Conservation (phyloP, 2,888 invertebrate genomes). For the Neoascia interrupta region DNA sequence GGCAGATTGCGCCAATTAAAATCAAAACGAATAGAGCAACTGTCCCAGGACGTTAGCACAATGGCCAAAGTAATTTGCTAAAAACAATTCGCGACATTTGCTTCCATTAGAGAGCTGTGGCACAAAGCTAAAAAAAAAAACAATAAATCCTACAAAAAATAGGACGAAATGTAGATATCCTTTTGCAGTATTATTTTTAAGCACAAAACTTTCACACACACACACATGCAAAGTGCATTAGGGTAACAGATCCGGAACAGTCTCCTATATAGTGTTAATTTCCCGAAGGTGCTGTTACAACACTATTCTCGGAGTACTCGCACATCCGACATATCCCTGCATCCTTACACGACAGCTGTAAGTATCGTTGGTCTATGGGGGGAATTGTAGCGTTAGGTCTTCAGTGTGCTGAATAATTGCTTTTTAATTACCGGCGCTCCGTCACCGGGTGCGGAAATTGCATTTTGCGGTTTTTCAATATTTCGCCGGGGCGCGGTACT, state of each 20-base stretch:
- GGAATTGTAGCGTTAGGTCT: constrained; percentile 18
- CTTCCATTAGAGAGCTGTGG: not conserved
- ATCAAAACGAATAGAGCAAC: constrained; percentile 39
- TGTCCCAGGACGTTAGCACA: constrained; percentile 2
- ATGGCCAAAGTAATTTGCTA: constrained; percentile 28
- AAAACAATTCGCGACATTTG: constrained; percentile 31
- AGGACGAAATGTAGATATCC: not conserved
- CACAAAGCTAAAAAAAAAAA: constrained; percentile 3
- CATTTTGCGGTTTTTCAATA: constrained; percentile 69
- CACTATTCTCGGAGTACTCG: not conserved
- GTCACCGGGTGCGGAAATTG: constrained; percentile 65
- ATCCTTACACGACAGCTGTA: constrained; percentile 28
- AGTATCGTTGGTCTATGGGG: not conserved
- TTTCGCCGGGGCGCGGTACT: constrained; percentile 31
- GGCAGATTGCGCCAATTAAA: constrained; percentile 57
- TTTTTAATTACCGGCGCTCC: constrained; percentile 65
- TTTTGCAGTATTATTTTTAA: not conserved
- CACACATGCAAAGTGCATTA: too few relatives aligned
- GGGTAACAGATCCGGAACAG: too few relatives aligned
- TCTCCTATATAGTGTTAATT: too few relatives aligned
- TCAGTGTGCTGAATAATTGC: constrained; percentile 57
- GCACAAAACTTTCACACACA: not conserved
- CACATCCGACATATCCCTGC: too few relatives aligned
- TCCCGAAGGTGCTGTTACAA: constrained; percentile 58
- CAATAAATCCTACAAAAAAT: constrained; percentile 2